Evolutionary conservation across 2,888 invertebrate species (phyloP), one percentile per base, ranked within the genome.

Genomic region (Dusona sp.): DNA sequence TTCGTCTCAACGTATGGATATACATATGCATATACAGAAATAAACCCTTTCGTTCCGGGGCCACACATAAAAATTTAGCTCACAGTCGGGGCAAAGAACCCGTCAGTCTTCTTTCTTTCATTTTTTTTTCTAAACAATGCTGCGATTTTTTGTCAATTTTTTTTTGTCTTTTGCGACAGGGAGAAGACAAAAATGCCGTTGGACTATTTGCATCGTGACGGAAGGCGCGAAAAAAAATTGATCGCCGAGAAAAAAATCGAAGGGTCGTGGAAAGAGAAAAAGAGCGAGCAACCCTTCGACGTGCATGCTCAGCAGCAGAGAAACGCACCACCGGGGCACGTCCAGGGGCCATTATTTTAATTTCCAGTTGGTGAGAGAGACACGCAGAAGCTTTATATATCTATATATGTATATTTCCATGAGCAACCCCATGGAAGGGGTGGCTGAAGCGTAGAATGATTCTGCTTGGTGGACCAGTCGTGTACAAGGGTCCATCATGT

Each of bases 261-360:
- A 84, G 83, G 75, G 81, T 80, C 73, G 78, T 45, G 51, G 78
- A 86, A 86, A 29, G 78, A 42, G 67, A 25, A 33, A 48, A 36
- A n/a, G n/a, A n/a, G 72, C 51, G 38, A 11, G 29, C 78, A 79
- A 86, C 86, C 86, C 80, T 86, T 67, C 73, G 29, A 51, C 54
- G 68, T 68, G 79, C 48, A 48, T 57, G 3, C 54, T 79, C 73
- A 68, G 22, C 57, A 42, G 22, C 33, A 25, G 57, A 70, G 70
- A 68, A 61, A 75, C 54, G 54, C 67, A 51, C 65, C 78, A 65
- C 74, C 83, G 84, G 54, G 83, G 65, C 77, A 86, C 89, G 87
- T 89, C 89, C 87, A 88, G 89, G 89, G 88, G 90, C 91, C 90
- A 92, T 92, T 92, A 92, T 92, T 92, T 92, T 92, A 92, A 92